These are phyloP conservation scores for Eudemis profundana DNA, from an alignment of 2,888 invertebrate genomes.

Conservation along the genomic window DNA sequence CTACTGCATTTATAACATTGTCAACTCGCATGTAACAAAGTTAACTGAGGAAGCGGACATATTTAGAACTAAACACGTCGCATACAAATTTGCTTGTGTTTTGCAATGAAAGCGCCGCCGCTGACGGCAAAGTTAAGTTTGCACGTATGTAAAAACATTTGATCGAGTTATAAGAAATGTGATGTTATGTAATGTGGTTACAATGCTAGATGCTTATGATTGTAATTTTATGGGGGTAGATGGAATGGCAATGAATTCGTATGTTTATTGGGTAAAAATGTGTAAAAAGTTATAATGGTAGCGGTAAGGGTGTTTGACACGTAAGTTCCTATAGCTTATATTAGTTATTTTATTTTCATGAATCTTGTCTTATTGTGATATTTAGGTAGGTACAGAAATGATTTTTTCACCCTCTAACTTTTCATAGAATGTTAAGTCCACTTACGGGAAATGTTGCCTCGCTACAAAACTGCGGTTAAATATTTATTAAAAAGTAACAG, in stretches of 20 bases:
- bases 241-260: slow-evolving; percentile 14
- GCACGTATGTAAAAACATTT: slow-evolving; percentile 26
- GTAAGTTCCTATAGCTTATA: too few species aligned
- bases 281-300: background rate
- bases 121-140: slow-evolving; percentile 22
- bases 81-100: background rate
- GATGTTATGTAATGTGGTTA: slow-evolving; percentile 4
- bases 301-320: background rate
- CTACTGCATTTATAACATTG: slow-evolving; percentile 12
- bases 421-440: too few species aligned
- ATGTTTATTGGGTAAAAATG: slow-evolving; percentile 10
- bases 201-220: slow-evolving; percentile 12
- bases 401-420: too few species aligned
- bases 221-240: slow-evolving; percentile 18
- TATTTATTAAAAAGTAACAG: too few species aligned
- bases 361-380: too few species aligned
- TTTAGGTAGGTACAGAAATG: too few species aligned
- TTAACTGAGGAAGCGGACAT: slow-evolving; percentile 12
- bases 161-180: slow-evolving; percentile 17
- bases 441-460: too few species aligned
- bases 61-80: background rate
- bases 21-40: slow-evolving; percentile 13
- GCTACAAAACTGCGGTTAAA: too few species aligned
- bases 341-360: too few species aligned
- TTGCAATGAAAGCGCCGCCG: background rate